Evolutionary conservation across 2,888 invertebrate genomes (phyloP).

Genomic region (Trichopoda pennipes): DNA sequence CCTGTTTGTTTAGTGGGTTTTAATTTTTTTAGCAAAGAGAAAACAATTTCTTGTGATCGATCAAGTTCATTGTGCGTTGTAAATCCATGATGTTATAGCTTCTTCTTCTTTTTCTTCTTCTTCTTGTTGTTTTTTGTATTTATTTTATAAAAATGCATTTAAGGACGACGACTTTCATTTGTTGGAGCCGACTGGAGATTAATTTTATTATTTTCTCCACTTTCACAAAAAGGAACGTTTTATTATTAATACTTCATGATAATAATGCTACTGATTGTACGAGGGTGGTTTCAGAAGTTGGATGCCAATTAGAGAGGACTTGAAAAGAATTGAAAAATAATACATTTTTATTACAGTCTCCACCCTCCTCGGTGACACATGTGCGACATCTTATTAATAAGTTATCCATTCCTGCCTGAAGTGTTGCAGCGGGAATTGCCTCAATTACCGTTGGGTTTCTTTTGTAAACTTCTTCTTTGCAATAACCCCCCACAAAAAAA

Average conservation of each 20-base stretch:
- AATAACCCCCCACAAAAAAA: too few relatives aligned
- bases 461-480: too few relatives aligned
- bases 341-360: too few relatives aligned
- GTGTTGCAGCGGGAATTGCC: too few relatives aligned
- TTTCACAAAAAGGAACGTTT: conserved; percentile 51
- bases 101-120: neutral
- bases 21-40: conserved; percentile 3
- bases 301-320: too few relatives aligned
- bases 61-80: conserved; percentile 73
- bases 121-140: neutral
- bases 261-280: conserved; percentile 9
- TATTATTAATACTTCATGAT: too few relatives aligned
- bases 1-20: conserved; percentile 4
- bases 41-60: conserved; percentile 55
- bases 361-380: too few relatives aligned
- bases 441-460: too few relatives aligned
- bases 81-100: conserved; percentile 60
- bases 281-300: neutral
- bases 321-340: too few relatives aligned
- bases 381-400: too few relatives aligned
- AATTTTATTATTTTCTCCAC: conserved; percentile 48
- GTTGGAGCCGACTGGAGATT: neutral
- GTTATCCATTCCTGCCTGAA: too few relatives aligned
- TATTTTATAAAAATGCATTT: conserved; percentile 5
- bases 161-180: conserved; percentile 30